A percentile compares a stretch with the other conserved stretches of the same genome.
phyloP scores from a whole-genome alignment of 2,113 vertebrate genomes.

The Oreochromis spilurus region DNA sequence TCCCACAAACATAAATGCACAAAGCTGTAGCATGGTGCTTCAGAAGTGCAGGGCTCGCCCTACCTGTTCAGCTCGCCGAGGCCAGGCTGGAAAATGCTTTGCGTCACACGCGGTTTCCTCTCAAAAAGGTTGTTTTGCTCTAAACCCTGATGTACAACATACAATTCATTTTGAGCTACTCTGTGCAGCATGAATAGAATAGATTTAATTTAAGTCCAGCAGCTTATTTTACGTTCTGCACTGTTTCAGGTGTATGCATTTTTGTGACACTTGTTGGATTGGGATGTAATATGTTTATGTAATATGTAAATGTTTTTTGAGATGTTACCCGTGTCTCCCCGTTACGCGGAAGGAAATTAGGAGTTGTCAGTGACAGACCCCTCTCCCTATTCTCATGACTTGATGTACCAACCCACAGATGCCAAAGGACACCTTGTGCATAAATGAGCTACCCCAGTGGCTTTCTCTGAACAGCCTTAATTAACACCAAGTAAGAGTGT shows the following conservation, averaged over 20 bases:
- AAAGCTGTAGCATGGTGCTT: conserved; percentile 24
- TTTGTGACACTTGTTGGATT: neutral
- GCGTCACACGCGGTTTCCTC: neutral
- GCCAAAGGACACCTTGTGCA: neutral
- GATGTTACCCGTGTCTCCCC: neutral
- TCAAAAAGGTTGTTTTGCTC: neutral
- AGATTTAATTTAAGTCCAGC: neutral
- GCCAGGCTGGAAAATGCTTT: conserved; percentile 9
- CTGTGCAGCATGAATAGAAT: neutral
- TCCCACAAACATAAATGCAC: neutral
- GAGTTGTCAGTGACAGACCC: neutral
- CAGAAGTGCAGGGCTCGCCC: conserved; percentile 5
- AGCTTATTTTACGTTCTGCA: neutral
- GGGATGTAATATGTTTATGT: neutral
- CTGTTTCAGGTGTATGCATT: neutral
- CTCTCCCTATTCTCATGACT: neutral
- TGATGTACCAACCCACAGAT: neutral
- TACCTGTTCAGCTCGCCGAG: conserved; percentile 5
- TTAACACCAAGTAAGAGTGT: neutral
- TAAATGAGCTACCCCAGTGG: neutral
- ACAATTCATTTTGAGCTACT: neutral
- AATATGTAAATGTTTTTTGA: neutral
- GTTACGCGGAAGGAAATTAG: neutral
- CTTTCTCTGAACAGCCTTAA: neutral
- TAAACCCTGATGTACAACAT: neutral